These are phyloP conservation scores for Montipora cactus DNA, from an alignment of 64 coral and sea anemone species.

Conservation along the genomic window DNA sequence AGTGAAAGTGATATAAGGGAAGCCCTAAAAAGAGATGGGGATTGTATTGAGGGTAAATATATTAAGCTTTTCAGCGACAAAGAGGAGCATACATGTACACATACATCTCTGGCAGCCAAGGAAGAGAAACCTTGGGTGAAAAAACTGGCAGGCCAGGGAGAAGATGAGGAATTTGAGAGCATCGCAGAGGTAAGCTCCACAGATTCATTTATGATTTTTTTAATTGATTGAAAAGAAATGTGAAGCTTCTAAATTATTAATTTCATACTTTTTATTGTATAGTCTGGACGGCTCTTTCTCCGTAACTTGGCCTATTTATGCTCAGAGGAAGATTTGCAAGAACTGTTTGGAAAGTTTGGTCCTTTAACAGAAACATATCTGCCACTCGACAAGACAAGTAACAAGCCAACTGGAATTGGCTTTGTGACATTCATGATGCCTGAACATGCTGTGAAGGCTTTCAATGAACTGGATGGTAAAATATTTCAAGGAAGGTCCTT, in stretches of 20 bases:
- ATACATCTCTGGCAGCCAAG: not conserved
- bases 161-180: conserved; percentile 74
- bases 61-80: conserved; percentile 93
- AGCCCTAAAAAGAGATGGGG: conserved; percentile 92
- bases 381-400: conserved; percentile 84
- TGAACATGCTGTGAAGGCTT: conserved; percentile 97
- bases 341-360: conserved; percentile 88
- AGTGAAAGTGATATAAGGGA: conserved; percentile 82
- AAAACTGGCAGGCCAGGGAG: conserved; percentile 69
- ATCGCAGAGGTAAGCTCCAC: conserved; percentile 83
- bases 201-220: not conserved
- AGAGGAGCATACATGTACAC: not conserved
- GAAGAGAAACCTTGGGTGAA: conserved; percentile 86
- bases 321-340: conserved; percentile 89
- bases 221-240: not conserved
- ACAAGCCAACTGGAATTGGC: conserved; percentile 92
- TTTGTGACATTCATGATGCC: conserved; percentile 98
- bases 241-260: not conserved
- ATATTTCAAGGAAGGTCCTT: conserved; percentile 91
- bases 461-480: conserved; percentile 86
- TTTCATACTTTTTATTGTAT: not conserved
- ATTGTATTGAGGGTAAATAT: conserved; percentile 91
- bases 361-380: conserved; percentile 90
- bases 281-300: conserved; percentile 95
- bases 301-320: conserved; percentile 93